Evolutionary conservation across 2,888 invertebrate genomes (phyloP).

Genomic region (Drosophila atroscutellata): DNA sequence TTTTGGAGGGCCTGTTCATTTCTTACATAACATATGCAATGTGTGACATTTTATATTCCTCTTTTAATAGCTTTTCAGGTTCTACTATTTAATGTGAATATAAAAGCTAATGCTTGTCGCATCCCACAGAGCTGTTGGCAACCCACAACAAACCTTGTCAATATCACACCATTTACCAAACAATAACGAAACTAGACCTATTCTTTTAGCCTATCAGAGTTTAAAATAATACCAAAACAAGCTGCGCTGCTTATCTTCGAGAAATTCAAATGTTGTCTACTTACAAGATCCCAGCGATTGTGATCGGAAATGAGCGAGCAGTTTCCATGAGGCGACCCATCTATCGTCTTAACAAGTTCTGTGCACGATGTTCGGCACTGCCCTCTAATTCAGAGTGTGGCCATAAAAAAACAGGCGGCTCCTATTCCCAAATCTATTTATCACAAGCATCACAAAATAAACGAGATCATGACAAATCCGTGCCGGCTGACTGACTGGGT

Average conservation of each 20-base stretch:
- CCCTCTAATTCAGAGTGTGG: constrained; percentile 55
- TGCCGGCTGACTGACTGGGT: constrained; percentile 61
- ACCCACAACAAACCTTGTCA: constrained; percentile 10
- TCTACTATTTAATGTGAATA: constrained; percentile 20
- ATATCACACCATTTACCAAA: constrained; percentile 60
- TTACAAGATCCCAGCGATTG: constrained; percentile 55
- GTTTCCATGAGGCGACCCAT: constrained; percentile 36
- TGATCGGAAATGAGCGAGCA: constrained; percentile 70
- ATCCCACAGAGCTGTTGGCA: constrained; percentile 12
- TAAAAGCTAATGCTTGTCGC: constrained; percentile 43
- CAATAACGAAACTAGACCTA: constrained; percentile 8
- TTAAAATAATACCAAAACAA: constrained; percentile 36
- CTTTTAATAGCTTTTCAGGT: constrained; percentile 4
- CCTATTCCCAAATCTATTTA: constrained; percentile 59
- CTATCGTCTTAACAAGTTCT: constrained; percentile 64
- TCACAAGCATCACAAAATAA: constrained; percentile 64
- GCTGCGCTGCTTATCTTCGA: constrained; percentile 43
- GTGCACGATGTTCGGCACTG: constrained; percentile 38
- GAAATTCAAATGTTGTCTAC: constrained; percentile 38
- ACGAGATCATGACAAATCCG: constrained; percentile 75
- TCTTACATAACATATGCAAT: constrained; percentile 9
- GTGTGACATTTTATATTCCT: neutral
- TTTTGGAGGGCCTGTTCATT: neutral
- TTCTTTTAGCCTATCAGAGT: constrained; percentile 48
- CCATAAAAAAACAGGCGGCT: constrained; percentile 53